Conservation (phyloP, 2,113 vertebrate species). For the Ariopsis seemanni region DNA sequence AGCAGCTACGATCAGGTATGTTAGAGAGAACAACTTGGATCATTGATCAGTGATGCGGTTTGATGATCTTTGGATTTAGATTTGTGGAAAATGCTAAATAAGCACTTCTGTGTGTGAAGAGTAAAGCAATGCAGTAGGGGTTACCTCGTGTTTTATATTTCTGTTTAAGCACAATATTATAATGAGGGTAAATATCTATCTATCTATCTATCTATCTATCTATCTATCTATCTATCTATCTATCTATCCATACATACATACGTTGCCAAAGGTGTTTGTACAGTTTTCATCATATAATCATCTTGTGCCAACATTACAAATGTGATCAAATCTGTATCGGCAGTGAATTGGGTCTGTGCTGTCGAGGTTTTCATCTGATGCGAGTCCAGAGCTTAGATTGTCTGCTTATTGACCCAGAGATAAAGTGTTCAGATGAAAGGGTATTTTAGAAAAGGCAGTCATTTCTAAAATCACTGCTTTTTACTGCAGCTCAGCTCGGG, state of each 20-base stretch:
- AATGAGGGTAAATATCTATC: not conserved
- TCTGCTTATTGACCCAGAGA: constrained; percentile 20
- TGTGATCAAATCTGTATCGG: not conserved
- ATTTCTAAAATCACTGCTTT: constrained; percentile 32
- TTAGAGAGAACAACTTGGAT: not conserved
- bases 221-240: no score
- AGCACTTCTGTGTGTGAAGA: not conserved
- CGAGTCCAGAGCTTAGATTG: not conserved
- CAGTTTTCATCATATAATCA: not conserved
- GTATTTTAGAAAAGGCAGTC: constrained; percentile 23
- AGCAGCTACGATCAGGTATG: constrained; percentile 92
- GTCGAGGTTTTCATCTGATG: not conserved
- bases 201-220: no score
- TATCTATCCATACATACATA: no score
- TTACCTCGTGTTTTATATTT: not conserved
- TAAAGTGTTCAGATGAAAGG: constrained; percentile 31
- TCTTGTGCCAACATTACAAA: not conserved
- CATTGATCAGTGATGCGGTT: not conserved
- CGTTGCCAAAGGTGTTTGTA: not conserved
- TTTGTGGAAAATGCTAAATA: not conserved
- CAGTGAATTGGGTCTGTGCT: not conserved
- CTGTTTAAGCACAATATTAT: not conserved
- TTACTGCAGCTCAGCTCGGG: not conserved
- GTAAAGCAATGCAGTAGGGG: not conserved
- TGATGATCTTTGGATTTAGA: not conserved